Base-by-base conservation (phyloP, 1,140 invertebrate genomes). In the Diorhabda carinulata region DNA sequence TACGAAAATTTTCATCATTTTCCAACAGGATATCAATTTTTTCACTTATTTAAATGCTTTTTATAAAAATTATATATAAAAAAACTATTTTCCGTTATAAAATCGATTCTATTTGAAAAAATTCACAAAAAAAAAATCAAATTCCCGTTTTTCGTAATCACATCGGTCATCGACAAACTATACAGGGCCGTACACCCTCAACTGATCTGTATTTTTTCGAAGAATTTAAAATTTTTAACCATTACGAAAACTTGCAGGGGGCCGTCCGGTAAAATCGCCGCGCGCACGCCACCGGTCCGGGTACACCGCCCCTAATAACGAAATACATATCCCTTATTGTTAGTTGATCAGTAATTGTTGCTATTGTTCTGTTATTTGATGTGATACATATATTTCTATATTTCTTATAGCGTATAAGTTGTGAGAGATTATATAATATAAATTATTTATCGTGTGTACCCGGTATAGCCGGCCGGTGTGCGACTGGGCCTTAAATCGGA, bases 291-390 rank as follows among this genome's bases (percentile, higher is more conserved):
- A 10, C 7, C 60, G 64, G 68, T 57, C 67, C 57, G 25, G 10
- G 43, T 52, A 56, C 62, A 69, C 73, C 73, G 72, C 75, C 73
- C 78, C 74, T 78, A 81, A 79, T 80, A 81, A 80, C 75, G 70
- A 79, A 74, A 81, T 81, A 81, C 79, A 81, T 81, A 81, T 81
- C 79, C 77, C 78, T 79, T 79, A 81, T 81, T 81, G 79, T 81
- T 81, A 80, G 77, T 79, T 80, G 71, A 79, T 73, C 72, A 75
- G 77, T 72, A 71, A 76, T 80, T 79, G 78, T 80, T 80, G 73
- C 73, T 78, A 79, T 80, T 79, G 78, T 79, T 79, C 78, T 80
- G 78, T 80, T 79, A 77, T 77, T 73, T 79, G 75, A 77, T 79
- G 77, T 80, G 77, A 79, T 78, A 76, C 76, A 77, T 77, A 79